Conservation (phyloP, 2,797 vertebrate genomes). For the Danio choprae region DNA sequence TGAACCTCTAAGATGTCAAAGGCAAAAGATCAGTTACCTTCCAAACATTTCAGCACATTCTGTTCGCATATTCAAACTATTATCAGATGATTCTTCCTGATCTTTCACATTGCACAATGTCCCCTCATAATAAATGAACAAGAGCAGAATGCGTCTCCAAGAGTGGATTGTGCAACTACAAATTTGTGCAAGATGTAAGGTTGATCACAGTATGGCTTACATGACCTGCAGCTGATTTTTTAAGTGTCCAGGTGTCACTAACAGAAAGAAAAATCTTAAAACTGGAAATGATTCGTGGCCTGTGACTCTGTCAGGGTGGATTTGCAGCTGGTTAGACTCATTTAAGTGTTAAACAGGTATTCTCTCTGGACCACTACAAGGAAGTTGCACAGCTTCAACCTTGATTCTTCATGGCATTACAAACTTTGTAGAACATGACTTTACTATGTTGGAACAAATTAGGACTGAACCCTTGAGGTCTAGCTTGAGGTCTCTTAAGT, state of each 20-base stretch:
- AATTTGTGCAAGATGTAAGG: conserved; percentile 8
- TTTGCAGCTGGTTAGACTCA: background rate
- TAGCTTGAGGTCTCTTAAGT: background rate
- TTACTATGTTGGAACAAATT: conserved; percentile 29
- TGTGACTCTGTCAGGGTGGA: conserved; percentile 8
- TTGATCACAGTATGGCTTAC: background rate
- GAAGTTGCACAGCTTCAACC: conserved; percentile 33
- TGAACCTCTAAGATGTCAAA: conserved; percentile 50
- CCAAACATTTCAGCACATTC: conserved; percentile 21
- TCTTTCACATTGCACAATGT: conserved; percentile 42
- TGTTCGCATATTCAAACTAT: conserved; percentile 32
- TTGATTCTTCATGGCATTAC: conserved; percentile 30
- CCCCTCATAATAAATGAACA: conserved; percentile 14
- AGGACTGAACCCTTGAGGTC: conserved; percentile 11
- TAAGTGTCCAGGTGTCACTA: background rate
- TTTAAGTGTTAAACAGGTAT: conserved; percentile 38
- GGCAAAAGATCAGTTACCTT: background rate
- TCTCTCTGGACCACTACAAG: conserved; percentile 9
- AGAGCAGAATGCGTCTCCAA: conserved; percentile 28
- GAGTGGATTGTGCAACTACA: conserved; percentile 7
- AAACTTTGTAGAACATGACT: conserved; percentile 28
- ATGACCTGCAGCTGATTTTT: conserved; percentile 17
- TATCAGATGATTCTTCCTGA: conserved; percentile 10
- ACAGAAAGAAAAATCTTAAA: background rate
- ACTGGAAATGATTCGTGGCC: background rate